A percentile compares a stretch with the other conserved stretches of the same genome.
Conservation (phyloP, 2,888 invertebrate genomes). For the Leptura quadrifasciata region DNA sequence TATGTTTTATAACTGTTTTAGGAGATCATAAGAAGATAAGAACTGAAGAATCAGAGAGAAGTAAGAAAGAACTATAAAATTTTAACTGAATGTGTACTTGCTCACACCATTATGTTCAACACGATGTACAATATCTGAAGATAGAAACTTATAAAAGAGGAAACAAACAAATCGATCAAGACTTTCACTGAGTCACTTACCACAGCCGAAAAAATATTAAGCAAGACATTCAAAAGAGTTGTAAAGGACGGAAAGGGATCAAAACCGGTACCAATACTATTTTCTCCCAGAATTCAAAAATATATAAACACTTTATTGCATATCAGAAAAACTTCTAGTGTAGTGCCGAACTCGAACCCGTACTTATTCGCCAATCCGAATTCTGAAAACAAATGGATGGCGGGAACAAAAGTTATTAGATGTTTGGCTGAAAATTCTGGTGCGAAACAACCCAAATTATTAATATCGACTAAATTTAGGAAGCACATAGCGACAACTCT, state of each 20-base stretch:
- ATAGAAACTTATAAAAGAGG: not conserved
- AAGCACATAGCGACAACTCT: slow-evolving; percentile 59
- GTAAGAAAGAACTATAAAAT: too few relatives aligned
- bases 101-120: too few relatives aligned
- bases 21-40: too few relatives aligned
- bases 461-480: slow-evolving; percentile 55
- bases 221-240: not conserved
- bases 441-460: slow-evolving; percentile 43
- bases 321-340: slow-evolving; percentile 36
- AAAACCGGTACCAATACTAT: not conserved
- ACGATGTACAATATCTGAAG: too few relatives aligned
- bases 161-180: not conserved
- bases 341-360: slow-evolving; percentile 51
- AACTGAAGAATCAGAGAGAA: too few relatives aligned
- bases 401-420: slow-evolving; percentile 47
- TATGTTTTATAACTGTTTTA: not conserved
- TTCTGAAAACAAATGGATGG: slow-evolving; percentile 52
- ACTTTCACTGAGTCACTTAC: not conserved
- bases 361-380: slow-evolving; percentile 53
- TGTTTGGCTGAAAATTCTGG: slow-evolving; percentile 46
- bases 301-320: slow-evolving; percentile 42
- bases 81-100: too few relatives aligned
- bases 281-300: not conserved
- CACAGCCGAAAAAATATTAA: not conserved
- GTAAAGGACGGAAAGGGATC: not conserved